Percentiles rank a stretch among this genome's conserved stretches.
Conservation (phyloP, 2,888 invertebrate species). For the Balanococcus diminutus region DNA sequence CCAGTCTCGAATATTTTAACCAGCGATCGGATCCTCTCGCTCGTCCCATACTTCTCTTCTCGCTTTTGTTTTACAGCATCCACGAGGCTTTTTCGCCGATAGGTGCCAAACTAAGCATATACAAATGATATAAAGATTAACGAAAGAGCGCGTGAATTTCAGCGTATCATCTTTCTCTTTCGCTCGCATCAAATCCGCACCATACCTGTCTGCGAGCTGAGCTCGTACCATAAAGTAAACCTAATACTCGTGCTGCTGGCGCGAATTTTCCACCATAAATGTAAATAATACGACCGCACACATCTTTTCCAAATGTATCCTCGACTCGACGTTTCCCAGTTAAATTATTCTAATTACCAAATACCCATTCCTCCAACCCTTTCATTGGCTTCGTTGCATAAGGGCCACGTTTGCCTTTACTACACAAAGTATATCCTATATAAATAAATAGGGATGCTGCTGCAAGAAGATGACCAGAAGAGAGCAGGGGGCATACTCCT, state of each 20-base stretch:
- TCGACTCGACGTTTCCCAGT: not conserved
- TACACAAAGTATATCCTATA: not conserved
- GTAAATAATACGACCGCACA: conserved; percentile 18
- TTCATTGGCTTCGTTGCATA: not conserved
- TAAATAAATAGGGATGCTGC: not conserved
- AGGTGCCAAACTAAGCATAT: not conserved
- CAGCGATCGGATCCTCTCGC: not conserved
- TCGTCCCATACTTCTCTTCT: not conserved
- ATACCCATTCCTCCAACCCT: not conserved
- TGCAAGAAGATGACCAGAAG: no score
- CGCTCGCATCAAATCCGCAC: not conserved
- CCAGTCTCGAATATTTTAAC: conserved; percentile 36
- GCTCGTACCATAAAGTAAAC: not conserved
- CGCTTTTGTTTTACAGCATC: not conserved
- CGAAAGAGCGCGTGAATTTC: conserved; percentile 11
- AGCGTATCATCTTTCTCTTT: not conserved
- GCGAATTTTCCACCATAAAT: not conserved
- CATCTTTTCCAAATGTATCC: conserved; percentile 2
- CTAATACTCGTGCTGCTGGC: not conserved
- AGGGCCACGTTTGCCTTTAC: not conserved
- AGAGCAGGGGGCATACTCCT: not conserved
- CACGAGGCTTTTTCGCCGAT: not conserved
- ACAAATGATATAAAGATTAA: conserved; percentile 5
- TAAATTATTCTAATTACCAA: conserved; percentile 13
- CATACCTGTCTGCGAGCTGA: not conserved